Evolutionary conservation across 2,888 invertebrate genomes (phyloP).

Genomic region (Oscheius sp.): DNA sequence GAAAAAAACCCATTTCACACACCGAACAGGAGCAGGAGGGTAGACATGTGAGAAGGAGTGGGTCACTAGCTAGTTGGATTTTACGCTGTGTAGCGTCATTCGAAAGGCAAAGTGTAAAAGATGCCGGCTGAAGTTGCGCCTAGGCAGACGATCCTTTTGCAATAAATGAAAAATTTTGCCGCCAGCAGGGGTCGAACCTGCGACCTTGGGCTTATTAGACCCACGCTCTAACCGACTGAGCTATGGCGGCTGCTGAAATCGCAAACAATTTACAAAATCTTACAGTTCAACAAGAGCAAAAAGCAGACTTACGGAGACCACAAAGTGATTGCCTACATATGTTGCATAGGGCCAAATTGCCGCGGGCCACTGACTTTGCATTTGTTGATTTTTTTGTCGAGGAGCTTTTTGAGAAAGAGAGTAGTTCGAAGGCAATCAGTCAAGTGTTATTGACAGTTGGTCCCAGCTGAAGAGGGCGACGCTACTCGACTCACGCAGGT

Average conservation of each 20-base stretch:
- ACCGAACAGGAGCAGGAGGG: not conserved
- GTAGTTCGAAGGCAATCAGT: constrained; percentile 10
- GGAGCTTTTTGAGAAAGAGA: not conserved
- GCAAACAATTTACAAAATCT: no score
- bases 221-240: constrained; percentile 70
- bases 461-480: not conserved
- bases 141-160: not conserved
- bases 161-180: constrained; percentile 57
- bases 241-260: constrained; percentile 58
- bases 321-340: not conserved
- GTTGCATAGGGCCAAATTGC: constrained; percentile 20
- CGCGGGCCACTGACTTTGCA: constrained; percentile 29
- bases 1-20: not conserved
- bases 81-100: constrained; percentile 10
- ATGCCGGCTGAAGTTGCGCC: not conserved
- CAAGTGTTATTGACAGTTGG: constrained; percentile 29
- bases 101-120: not conserved
- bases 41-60: constrained; percentile 3
- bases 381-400: constrained; percentile 14
- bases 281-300: no score
- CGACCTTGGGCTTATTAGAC: constrained; percentile 70
- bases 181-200: constrained; percentile 70
- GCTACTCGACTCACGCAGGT: not conserved
- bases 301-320: not conserved
- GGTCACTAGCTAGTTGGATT: not conserved